Evolutionary conservation across 2,797 vertebrate genomes (phyloP).

Genomic region (Sebastes nivosus): DNA sequence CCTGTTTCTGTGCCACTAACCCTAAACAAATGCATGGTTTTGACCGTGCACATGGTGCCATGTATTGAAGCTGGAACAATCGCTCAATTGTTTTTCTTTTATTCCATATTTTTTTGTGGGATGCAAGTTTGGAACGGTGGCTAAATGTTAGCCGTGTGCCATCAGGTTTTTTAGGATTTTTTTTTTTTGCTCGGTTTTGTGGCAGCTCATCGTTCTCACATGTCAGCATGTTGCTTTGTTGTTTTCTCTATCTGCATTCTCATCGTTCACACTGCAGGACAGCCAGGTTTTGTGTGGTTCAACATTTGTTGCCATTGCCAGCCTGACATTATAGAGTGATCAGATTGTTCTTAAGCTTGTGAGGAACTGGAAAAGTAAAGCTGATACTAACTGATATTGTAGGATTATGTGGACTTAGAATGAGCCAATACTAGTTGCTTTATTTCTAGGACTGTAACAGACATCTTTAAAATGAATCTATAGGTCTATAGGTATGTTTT

Average conservation of each 20-base stretch:
- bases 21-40: constrained; percentile 68
- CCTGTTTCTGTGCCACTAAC: constrained; percentile 66
- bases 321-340: constrained; percentile 5
- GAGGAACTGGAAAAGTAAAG: not conserved
- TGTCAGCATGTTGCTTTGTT: constrained; percentile 77
- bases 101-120: constrained; percentile 35
- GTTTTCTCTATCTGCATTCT: constrained; percentile 43
- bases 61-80: constrained; percentile 51
- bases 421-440: not conserved
- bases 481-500: too few species aligned
- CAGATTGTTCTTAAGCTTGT: not conserved
- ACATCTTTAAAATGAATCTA: too few species aligned
- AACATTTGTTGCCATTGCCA: constrained; percentile 61
- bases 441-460: not conserved
- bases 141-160: constrained; percentile 23
- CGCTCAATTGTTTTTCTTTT: constrained; percentile 56
- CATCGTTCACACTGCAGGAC: constrained; percentile 45
- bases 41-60: constrained; percentile 38
- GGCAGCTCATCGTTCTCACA: constrained; percentile 47
- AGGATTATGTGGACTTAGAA: not conserved
- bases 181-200: constrained; percentile 55
- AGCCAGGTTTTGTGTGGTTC: constrained; percentile 44
- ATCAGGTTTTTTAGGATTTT: constrained; percentile 12
- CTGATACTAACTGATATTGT: not conserved
- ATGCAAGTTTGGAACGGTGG: constrained; percentile 27